These are phyloP conservation scores for Phalloptychus januarius DNA, from an alignment of 2,797 vertebrate species.

Conservation along the genomic window DNA sequence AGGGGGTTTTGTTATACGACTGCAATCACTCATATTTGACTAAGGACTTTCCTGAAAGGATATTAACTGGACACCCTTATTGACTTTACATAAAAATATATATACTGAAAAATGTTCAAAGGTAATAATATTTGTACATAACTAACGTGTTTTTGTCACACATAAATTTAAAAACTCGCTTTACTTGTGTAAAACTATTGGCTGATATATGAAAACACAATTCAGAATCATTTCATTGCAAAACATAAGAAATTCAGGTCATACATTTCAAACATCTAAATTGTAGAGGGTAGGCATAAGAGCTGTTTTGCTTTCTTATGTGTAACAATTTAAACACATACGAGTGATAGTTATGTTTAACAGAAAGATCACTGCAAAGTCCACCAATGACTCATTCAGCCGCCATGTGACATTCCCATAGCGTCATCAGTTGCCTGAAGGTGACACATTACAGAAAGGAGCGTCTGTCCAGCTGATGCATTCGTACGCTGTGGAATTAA, in stretches of 20 bases:
- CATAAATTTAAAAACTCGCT: background rate
- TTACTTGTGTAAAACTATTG: background rate
- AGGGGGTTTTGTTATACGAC: background rate
- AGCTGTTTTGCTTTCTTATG: background rate
- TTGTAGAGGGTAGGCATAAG: background rate
- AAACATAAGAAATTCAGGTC: background rate
- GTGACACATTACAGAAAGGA: background rate
- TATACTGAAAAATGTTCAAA: background rate
- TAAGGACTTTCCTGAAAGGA: background rate
- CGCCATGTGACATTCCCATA: background rate
- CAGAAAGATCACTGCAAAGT: background rate
- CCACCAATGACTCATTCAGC: background rate
- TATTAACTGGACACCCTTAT: background rate
- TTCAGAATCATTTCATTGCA: background rate
- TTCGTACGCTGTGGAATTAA: background rate
- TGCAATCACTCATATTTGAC: background rate
- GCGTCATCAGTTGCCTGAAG: background rate
- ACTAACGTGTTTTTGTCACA: background rate
- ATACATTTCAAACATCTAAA: background rate
- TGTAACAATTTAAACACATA: background rate
- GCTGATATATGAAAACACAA: background rate
- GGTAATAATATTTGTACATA: background rate
- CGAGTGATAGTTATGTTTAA: background rate
- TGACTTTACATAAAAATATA: background rate
- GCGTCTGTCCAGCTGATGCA: background rate